A percentile compares a stretch with the other conserved stretches of the same genome.
Conservation (phyloP, 2,797 vertebrate genomes). For the Momotus momota region DNA sequence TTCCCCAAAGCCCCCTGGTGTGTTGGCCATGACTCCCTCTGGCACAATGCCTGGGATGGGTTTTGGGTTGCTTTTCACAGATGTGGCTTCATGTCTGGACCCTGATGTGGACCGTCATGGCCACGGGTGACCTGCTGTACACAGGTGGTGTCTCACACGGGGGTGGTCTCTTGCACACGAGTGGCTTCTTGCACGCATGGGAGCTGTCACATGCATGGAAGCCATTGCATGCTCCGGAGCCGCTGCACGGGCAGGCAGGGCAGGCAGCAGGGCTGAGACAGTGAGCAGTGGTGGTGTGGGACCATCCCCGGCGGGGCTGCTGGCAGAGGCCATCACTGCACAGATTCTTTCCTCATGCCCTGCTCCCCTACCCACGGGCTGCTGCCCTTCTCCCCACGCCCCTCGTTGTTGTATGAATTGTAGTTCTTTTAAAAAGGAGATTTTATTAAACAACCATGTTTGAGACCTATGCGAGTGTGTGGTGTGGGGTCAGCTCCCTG, state of each 20-base stretch:
- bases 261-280: background rate
- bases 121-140: background rate
- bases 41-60: background rate
- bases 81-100: background rate
- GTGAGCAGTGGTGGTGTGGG: too few species aligned
- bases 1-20: fast-evolving
- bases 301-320: fast-evolving
- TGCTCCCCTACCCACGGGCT: background rate
- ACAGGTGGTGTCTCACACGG: background rate
- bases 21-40: fast-evolving
- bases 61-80: background rate
- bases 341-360: background rate
- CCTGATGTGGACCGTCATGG: background rate
- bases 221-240: fast-evolving
- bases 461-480: conserved; percentile 47
- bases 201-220: fast-evolving
- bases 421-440: conserved; percentile 56
- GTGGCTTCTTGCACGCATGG: background rate
- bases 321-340: background rate
- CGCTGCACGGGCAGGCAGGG: background rate
- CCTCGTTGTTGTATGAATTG: conserved; percentile 25
- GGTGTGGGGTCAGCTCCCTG: background rate
- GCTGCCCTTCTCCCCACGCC: background rate
- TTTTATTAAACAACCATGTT: conserved; percentile 75
- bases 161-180: background rate